Evolutionary conservation across 2,113 vertebrate species (phyloP).

Genomic region (Macquaria australasica): DNA sequence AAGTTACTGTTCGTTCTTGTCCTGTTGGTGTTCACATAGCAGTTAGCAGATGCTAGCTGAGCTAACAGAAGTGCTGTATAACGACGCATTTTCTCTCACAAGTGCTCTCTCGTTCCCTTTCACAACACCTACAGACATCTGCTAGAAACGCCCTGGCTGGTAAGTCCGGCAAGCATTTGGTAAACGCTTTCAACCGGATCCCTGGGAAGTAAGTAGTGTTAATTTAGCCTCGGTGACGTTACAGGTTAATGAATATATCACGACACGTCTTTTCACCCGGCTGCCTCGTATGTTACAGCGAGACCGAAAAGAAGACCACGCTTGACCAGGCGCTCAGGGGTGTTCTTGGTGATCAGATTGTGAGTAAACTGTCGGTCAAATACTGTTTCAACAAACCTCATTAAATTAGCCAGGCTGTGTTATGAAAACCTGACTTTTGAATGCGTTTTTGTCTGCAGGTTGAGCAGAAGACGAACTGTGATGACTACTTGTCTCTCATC

Average conservation of each 20-base stretch:
- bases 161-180: constrained; percentile 89
- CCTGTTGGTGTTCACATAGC: background rate
- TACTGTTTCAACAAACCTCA: accelerated
- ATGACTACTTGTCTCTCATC: constrained; percentile 95
- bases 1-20: background rate
- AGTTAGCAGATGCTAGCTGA: constrained; percentile 52
- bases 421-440: background rate
- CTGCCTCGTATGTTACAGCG: constrained; percentile 81
- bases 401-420: accelerated
- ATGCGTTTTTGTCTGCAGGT: constrained; percentile 79
- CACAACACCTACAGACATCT: constrained; percentile 83
- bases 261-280: background rate
- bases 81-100: background rate
- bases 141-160: constrained; percentile 87
- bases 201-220: constrained; percentile 90
- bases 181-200: constrained; percentile 90
- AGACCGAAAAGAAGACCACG: constrained; percentile 96
- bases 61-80: constrained; percentile 37
- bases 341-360: constrained; percentile 95
- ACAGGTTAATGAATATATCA: background rate
- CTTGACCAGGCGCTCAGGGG: constrained; percentile 95
- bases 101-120: background rate
- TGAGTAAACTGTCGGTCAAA: constrained; percentile 77
- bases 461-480: constrained; percentile 89
- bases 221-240: background rate